Evolutionary conservation across 2,888 invertebrate species (phyloP).

Genomic region (Hypomecis atomaria): DNA sequence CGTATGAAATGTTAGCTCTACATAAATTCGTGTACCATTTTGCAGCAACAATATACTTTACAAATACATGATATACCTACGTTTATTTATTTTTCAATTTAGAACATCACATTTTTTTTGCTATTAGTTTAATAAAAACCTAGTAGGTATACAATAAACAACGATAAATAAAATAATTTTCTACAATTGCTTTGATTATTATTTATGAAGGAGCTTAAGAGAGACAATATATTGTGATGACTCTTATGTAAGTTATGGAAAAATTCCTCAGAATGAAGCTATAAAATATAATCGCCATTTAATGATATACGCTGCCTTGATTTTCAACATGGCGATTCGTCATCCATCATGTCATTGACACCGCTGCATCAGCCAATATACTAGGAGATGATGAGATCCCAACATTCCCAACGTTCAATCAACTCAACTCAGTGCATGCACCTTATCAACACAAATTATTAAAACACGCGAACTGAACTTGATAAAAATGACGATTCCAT

Average conservation of each 20-base stretch:
- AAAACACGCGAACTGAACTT: slow-evolving; percentile 44
- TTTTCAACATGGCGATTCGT: slow-evolving; percentile 64
- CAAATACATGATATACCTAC: no score
- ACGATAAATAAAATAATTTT: no score
- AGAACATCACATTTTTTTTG: no score
- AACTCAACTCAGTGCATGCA: slow-evolving; percentile 74
- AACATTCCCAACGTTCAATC: slow-evolving; percentile 73
- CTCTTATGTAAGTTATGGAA: neutral
- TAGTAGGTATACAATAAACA: neutral
- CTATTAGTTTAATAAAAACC: neutral
- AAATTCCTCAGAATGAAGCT: slow-evolving; percentile 15
- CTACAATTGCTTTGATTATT: no score
- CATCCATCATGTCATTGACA: slow-evolving; percentile 81
- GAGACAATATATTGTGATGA: neutral
- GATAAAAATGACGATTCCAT: slow-evolving; percentile 29
- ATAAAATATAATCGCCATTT: slow-evolving; percentile 30
- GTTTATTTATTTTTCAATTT: no score
- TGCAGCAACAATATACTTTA: no score
- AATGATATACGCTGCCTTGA: slow-evolving; percentile 39
- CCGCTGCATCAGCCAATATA: slow-evolving; percentile 72
- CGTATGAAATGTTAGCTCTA: no score
- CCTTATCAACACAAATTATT: slow-evolving; percentile 61
- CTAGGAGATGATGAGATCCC: slow-evolving; percentile 74
- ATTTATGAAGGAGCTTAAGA: no score
- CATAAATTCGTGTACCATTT: no score